These are phyloP conservation scores for Hydropsyche betteni DNA, from an alignment of 2,888 invertebrate genomes.

Conservation along the genomic window DNA sequence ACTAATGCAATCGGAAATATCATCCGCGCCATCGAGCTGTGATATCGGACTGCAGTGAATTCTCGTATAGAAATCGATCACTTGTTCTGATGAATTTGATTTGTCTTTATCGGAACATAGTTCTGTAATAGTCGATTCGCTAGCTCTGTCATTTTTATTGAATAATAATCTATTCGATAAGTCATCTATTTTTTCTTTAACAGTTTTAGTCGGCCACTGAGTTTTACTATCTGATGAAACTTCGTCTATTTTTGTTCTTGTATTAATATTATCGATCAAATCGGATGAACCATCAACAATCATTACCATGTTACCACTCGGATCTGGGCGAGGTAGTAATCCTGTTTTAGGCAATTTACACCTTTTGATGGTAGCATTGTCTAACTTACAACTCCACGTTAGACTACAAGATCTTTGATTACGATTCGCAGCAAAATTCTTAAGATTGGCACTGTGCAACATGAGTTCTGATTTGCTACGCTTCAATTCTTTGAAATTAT, in stretches of 20 bases:
- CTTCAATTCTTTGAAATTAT: conserved; percentile 68
- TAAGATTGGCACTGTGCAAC: conserved; percentile 63
- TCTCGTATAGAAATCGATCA: conserved; percentile 66
- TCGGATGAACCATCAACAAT: conserved; percentile 54
- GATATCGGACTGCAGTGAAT: conserved; percentile 70
- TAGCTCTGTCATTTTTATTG: conserved; percentile 58
- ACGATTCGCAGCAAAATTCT: conserved; percentile 64
- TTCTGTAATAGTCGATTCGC: conserved; percentile 52
- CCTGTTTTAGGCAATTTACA: conserved; percentile 67
- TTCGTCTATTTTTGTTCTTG: conserved; percentile 46
- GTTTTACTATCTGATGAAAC: conserved; percentile 36
- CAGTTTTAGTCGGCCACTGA: conserved; percentile 43
- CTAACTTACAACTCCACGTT: conserved; percentile 76
- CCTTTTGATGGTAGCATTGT: conserved; percentile 72
- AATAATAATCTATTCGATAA: conserved; percentile 52
- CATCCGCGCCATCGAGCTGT: conserved; percentile 76
- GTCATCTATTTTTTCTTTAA: conserved; percentile 56
- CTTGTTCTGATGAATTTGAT: conserved; percentile 62
- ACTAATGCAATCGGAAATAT: conserved; percentile 69
- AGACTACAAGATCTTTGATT: conserved; percentile 74
- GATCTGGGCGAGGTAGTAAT: conserved; percentile 49
- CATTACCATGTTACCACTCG: conserved; percentile 55
- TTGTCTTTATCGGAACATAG: conserved; percentile 55
- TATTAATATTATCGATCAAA: conserved; percentile 41
- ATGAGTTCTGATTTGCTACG: conserved; percentile 74